phyloP scores from a whole-genome alignment of 2,113 vertebrate genomes.

The Budorcas taxicolor region DNA sequence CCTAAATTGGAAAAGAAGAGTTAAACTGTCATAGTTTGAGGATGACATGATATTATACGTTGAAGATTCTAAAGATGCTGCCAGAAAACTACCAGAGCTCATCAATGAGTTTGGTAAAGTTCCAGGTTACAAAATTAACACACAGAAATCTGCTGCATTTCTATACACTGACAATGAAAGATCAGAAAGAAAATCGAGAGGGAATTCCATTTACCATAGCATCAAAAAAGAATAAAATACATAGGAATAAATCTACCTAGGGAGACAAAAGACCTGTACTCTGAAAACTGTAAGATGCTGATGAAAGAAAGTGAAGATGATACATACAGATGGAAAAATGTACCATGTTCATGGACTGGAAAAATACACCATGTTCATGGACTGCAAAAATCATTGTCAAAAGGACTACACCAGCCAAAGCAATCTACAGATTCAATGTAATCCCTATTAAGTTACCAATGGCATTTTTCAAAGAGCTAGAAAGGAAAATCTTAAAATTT shows the following conservation, averaged over 20 bases:
- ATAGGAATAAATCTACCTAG: neutral
- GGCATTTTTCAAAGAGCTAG: neutral
- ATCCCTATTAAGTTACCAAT: neutral
- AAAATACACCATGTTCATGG: neutral
- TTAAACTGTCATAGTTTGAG: neutral
- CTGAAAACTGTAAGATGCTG: neutral
- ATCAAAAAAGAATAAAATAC: neutral
- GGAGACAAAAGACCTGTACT: neutral
- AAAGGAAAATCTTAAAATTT: neutral
- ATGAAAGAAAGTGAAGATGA: neutral
- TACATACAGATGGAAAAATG: neutral
- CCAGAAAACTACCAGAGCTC: neutral
- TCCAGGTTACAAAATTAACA: neutral
- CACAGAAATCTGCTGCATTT: neutral
- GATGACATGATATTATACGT: neutral
- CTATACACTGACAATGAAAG: neutral
- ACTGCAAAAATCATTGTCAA: neutral
- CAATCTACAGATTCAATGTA: neutral
- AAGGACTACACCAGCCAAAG: neutral
- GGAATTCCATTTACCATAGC: neutral
- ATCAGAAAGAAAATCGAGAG: neutral
- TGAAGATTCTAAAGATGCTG: neutral
- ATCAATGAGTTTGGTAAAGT: neutral
- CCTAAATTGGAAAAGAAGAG: neutral
- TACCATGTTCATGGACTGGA: neutral